Evolutionary conservation across 2,113 vertebrate genomes (phyloP).

Genomic region (Anhinga rufa): DNA sequence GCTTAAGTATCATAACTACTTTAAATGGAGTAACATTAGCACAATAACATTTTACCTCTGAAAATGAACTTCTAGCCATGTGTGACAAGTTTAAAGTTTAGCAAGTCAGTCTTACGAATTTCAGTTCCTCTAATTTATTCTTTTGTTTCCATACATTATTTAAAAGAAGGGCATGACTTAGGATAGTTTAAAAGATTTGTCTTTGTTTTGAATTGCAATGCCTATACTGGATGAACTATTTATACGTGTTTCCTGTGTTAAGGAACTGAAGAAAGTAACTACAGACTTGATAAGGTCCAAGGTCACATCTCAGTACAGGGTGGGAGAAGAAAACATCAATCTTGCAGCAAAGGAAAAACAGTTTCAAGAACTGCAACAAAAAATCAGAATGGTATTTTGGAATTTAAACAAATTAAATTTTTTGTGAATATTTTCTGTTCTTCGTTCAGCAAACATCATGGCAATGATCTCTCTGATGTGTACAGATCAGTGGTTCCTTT

Average conservation of each 20-base stretch:
- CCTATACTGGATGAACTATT: constrained; percentile 58
- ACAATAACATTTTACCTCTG: not conserved
- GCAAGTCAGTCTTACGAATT: not conserved
- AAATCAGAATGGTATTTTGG: constrained; percentile 82
- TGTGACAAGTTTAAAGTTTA: not conserved
- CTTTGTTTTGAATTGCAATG: constrained; percentile 58
- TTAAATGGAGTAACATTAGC: not conserved
- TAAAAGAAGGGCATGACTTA: not conserved
- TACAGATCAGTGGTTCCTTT: not conserved
- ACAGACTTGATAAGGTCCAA: constrained; percentile 83
- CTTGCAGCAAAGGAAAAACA: constrained; percentile 76
- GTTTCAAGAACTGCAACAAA: constrained; percentile 81
- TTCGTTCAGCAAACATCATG: not conserved
- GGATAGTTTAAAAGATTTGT: constrained; percentile 46
- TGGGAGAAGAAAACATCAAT: constrained; percentile 73
- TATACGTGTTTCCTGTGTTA: constrained; percentile 64
- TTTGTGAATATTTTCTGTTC: constrained; percentile 1
- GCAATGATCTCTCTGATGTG: not conserved
- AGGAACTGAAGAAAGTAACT: constrained; percentile 86
- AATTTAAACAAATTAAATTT: constrained; percentile 62
- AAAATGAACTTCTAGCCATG: not conserved
- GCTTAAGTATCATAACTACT: not conserved
- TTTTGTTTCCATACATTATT: constrained; percentile 4
- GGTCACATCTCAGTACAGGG: constrained; percentile 73
- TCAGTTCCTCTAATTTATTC: not conserved